phyloP scores from a whole-genome alignment of 2,113 vertebrate species.

The Gopherus evgoodei region DNA sequence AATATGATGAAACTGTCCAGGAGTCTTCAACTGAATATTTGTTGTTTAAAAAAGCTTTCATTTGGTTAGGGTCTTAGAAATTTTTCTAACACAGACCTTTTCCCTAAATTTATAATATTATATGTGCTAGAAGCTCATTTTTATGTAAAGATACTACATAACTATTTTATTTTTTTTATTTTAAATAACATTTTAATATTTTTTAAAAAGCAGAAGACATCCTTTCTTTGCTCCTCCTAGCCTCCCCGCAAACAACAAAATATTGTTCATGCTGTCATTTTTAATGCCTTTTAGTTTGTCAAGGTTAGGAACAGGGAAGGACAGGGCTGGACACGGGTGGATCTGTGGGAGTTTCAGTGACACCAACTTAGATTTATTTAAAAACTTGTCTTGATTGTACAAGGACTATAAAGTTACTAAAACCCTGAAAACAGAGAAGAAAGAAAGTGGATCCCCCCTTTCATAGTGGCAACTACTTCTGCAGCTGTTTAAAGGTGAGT shows the following conservation, averaged over 20 bases:
- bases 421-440: neutral
- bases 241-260: neutral
- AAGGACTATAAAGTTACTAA: neutral
- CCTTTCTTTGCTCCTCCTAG: neutral
- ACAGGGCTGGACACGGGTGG: neutral
- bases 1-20: neutral
- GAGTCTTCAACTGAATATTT: neutral
- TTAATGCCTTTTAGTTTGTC: neutral
- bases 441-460: neutral
- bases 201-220: neutral
- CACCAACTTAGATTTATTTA: neutral
- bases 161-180: neutral
- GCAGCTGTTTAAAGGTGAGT: conserved; percentile 10
- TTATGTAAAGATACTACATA: neutral
- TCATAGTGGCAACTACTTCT: neutral
- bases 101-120: neutral
- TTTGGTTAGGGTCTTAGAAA: neutral
- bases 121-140: neutral
- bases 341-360: neutral
- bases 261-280: neutral
- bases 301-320: neutral
- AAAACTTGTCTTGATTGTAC: neutral
- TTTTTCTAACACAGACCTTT: neutral
- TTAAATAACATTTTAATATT: neutral
- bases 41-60: neutral